These are phyloP conservation scores for Beris chalybata DNA, from an alignment of 2,888 invertebrate species.

Conservation along the genomic window DNA sequence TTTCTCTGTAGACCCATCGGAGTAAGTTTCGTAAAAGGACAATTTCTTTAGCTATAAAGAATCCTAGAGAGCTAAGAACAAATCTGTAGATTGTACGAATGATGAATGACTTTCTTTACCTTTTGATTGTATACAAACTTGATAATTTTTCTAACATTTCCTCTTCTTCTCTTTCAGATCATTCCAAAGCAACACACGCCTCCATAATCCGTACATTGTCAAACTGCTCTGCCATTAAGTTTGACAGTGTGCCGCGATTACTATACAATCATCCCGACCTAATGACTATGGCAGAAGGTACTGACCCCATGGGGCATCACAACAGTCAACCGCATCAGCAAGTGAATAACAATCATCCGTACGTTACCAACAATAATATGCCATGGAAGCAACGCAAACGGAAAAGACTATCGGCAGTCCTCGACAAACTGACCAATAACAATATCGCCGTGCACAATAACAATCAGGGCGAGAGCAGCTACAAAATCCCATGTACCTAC, in stretches of 20 bases:
- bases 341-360: conserved; percentile 63
- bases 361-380: conserved; percentile 65
- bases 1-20: no score
- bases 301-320: conserved; percentile 63
- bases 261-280: conserved; percentile 50
- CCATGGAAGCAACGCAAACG: conserved; percentile 72
- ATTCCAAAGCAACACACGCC: neutral
- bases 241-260: conserved; percentile 27
- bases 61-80: no score
- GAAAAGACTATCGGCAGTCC: conserved; percentile 75
- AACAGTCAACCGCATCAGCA: conserved; percentile 50
- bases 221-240: conserved; percentile 1
- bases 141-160: neutral
- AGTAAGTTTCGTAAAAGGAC: no score
- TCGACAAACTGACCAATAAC: conserved; percentile 71
- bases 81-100: no score
- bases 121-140: no score
- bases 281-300: conserved; percentile 76
- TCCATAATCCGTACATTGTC: conserved; percentile 3
- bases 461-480: conserved; percentile 41
- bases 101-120: no score
- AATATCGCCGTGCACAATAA: conserved; percentile 50
- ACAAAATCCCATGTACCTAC: conserved; percentile 34
- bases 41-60: no score
- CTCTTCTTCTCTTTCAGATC: conserved; percentile 14